Evolutionary conservation across 2,888 invertebrate species (phyloP), one percentile per base, ranked within the genome.

Genomic region (Eulithis testata): DNA sequence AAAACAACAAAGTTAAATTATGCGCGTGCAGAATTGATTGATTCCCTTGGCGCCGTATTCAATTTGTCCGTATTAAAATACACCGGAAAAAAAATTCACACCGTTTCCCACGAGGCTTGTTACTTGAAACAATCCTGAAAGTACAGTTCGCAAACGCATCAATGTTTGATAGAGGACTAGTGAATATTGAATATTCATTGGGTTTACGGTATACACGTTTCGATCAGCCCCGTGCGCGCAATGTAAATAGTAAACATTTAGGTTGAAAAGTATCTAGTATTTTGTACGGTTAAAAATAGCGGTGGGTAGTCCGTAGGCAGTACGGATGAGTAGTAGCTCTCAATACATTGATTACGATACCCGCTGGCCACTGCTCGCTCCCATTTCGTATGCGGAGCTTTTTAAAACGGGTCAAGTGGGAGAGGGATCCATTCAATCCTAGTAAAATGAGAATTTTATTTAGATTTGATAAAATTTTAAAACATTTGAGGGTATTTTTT

Each of bases 161-260:
- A 83, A 84, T 83, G 82, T 78, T 77, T 78, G 77, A 77, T 76
- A 73, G 74, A 76, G 51, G 40, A 54, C 63, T 63, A 64, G 61
- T 63, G 68, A 54, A 65, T 66, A 60, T 60, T 73, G 72, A 73
- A 73, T 72, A 73, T 73, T 72, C 72, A 73, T 70, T 49, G 60
- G 57, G 76, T 75, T 72, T 76, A 65, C 60, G 37, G 75, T 75
- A 54, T 54, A 55, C 54, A 60, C 36, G 62, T 75, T 71, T 76
- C 76, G 76, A 76, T 79, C 82, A 80, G 81, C 76, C 78, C 73
- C 66, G 76, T 76, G 79, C 78, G 81, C 77, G 76, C 78, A 77
- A 66, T 76, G 80, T 79, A 84, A 86, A 84, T 80, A 82, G 80
- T 82, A 79, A 81, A 82, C 82, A 80, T 73, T 76, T 76, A 1